Base-by-base conservation (phyloP, 2,888 invertebrate genomes). In the Perdita meconis region DNA sequence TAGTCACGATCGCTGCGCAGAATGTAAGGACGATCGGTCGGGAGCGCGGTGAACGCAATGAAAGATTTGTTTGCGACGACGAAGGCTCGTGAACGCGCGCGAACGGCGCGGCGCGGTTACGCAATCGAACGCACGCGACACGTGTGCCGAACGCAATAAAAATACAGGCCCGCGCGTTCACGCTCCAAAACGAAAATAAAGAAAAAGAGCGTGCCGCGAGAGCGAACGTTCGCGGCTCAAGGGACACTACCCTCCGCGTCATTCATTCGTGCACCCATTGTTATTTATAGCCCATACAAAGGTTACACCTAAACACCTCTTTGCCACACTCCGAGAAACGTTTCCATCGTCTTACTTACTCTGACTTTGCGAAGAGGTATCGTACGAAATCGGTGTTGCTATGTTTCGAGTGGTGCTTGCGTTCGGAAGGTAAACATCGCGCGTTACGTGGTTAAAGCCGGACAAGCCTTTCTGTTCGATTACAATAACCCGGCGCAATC, bases 401-500 rank as follows among this genome's bases (percentile, higher is more conserved):
- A n/a, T n/a, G n/a, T n/a, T n/a, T n/a, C n/a, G n/a, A n/a, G n/a
- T 38, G 61, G 44, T n/a, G 10, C 34, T 13, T n/a, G 24, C 0
- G 16, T 16, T 56, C 57, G 38, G 30, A 22, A 30, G n/a, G 36
- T 63, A 57, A 19, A 56, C 57, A 51, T n/a, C 60, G 71, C 64
- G 61, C 75, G 78, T 77, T 77, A 77, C n/a, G 40, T 44, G 68
- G 68, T 66, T 16, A 44, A 74, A 60, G 44, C 34, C 34, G 36
- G 51, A 42, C 68, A 26, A 57, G 50, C 22, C 61, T 36, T 61
- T 47, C 81, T 78, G 81, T 81, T 83, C 76, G 55, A 83, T 84
- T 80, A 77, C 80, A 67, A 75, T 80, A 82, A 72, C 66, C 57
- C 59, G 57, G 64, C 24, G 60, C 72, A 75, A 40, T 72, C 53